Conservation (phyloP, 2,113 vertebrate genomes). For the Raja brachyura region DNA sequence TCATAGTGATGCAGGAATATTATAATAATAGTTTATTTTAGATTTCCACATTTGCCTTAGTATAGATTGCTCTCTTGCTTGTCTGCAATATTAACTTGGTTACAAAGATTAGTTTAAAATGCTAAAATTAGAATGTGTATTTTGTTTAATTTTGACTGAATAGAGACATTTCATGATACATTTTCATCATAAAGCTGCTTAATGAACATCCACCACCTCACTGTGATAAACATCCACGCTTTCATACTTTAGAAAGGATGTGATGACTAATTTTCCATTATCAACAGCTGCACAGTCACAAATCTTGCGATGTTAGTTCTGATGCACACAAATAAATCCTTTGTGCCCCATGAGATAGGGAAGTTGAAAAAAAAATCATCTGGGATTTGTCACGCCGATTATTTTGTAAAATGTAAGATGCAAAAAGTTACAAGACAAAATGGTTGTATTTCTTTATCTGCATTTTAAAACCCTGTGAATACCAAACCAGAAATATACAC, state of each 20-base stretch:
- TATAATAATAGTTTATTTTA: background rate
- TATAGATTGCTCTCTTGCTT: background rate
- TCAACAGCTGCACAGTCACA: slow-evolving; percentile 42
- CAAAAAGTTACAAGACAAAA: background rate
- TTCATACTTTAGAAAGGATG: slow-evolving; percentile 72
- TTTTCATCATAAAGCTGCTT: background rate
- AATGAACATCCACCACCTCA: slow-evolving; percentile 52
- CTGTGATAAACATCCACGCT: slow-evolving; percentile 59
- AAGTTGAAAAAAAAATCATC: background rate
- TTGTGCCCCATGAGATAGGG: background rate
- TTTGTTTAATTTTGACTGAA: background rate
- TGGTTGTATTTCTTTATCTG: background rate
- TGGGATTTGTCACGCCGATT: background rate
- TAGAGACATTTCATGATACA: background rate
- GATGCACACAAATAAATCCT: background rate
- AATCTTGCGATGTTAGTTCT: background rate
- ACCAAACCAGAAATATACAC: too few species aligned
- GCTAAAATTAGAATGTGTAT: background rate
- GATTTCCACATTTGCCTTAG: background rate
- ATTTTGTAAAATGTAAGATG: background rate
- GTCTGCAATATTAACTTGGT: background rate
- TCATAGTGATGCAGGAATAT: background rate
- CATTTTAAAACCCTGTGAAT: background rate
- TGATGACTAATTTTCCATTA: slow-evolving; percentile 84
- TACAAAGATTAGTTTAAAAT: background rate